Percentiles rank a stretch among this genome's conserved stretches.
Conservation (phyloP, 2,888 invertebrate species). For the Aspidapion aeneum region DNA sequence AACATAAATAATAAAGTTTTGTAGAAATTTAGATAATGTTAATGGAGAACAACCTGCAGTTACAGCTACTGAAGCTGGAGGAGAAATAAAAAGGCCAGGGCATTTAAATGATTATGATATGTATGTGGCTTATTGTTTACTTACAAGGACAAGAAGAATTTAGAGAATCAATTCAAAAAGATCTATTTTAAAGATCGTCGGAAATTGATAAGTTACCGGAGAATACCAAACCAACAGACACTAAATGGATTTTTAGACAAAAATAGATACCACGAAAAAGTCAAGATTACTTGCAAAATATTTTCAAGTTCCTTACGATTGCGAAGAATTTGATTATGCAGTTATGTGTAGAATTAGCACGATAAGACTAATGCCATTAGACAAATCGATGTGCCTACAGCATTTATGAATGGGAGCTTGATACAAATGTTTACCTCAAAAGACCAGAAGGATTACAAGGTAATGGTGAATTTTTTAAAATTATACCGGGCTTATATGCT, state of each 20-base stretch:
- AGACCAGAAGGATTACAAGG: conserved; percentile 21
- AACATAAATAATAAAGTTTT: too few species aligned
- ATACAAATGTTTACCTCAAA: conserved; percentile 19
- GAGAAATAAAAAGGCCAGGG: neutral
- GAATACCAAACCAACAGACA: neutral
- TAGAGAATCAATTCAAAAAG: neutral
- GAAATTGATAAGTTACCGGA: neutral
- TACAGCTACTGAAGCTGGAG: neutral
- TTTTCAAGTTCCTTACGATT: neutral
- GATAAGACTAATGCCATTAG: conserved; percentile 14
- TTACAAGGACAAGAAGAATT: neutral
- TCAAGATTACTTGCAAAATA: neutral
- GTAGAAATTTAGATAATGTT: neutral
- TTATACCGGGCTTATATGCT: conserved; percentile 28
- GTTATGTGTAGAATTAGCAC: neutral
- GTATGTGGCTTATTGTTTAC: neutral
- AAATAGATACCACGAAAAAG: neutral
- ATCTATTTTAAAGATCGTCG: neutral
- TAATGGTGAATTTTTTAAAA: conserved; percentile 18
- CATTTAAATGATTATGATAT: neutral
- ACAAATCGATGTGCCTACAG: conserved; percentile 19
- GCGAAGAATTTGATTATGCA: neutral
- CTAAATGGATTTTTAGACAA: neutral
- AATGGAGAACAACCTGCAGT: neutral
- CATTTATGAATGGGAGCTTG: conserved; percentile 13